These are phyloP conservation scores for Trialeurodes vaporariorum DNA, from an alignment of 1,140 invertebrate species.

Conservation along the genomic window DNA sequence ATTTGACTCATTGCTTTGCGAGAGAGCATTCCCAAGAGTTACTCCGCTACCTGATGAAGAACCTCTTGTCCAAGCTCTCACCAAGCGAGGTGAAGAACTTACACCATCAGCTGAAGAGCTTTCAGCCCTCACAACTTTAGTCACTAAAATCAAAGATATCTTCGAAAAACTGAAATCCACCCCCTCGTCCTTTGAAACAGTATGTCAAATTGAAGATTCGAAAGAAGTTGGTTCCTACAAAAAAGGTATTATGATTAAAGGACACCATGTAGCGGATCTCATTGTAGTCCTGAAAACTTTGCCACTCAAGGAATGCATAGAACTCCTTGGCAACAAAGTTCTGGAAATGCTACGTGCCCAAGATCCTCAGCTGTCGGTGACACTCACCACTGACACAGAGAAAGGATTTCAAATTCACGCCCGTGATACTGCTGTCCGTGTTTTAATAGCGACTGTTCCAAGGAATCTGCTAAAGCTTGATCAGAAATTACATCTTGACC, in stretches of 20 bases:
- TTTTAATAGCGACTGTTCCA: conserved; percentile 50
- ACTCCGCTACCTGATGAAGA: conserved; percentile 71
- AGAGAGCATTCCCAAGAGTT: conserved; percentile 74
- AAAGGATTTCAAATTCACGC: background rate
- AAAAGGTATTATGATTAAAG: conserved; percentile 94
- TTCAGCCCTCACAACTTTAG: conserved; percentile 77
- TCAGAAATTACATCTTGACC: conserved; percentile 45
- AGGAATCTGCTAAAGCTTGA: conserved; percentile 51
- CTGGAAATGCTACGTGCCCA: conserved; percentile 60
- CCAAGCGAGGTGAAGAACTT: conserved; percentile 83
- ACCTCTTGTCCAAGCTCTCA: conserved; percentile 59
- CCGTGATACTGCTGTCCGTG: conserved; percentile 35
- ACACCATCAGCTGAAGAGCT: conserved; percentile 81
- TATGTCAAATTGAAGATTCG: conserved; percentile 94
- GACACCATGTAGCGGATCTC: conserved; percentile 90
- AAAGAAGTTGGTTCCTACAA: conserved; percentile 95
- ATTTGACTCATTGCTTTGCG: conserved; percentile 80
- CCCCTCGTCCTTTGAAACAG: conserved; percentile 87
- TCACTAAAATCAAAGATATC: conserved; percentile 85
- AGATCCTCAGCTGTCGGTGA: conserved; percentile 30
- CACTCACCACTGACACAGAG: background rate
- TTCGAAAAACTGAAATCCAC: conserved; percentile 87
- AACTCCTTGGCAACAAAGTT: conserved; percentile 67
- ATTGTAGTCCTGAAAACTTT: conserved; percentile 97
- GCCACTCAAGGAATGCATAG: conserved; percentile 89